A percentile compares a stretch with the other conserved stretches of the same genome.
Evolutionary conservation across 2,113 vertebrate species (phyloP).

Genomic region (Alosa alosa): DNA sequence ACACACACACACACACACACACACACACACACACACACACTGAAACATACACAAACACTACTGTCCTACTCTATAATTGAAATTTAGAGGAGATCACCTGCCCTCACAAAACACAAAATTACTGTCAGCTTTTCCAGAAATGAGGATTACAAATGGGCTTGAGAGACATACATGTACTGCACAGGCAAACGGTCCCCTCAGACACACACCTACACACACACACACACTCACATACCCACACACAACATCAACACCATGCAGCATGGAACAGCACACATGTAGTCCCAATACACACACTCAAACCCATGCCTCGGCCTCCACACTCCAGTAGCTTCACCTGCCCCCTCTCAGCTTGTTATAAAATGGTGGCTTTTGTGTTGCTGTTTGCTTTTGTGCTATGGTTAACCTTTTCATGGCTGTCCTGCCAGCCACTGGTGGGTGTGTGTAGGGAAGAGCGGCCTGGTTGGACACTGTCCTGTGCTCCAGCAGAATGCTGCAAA

Average conservation of each 20-base stretch:
- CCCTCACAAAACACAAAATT: neutral
- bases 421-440: neutral
- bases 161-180: neutral
- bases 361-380: conserved; percentile 1
- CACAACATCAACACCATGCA: neutral
- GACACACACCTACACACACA: neutral
- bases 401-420: neutral
- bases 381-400: neutral
- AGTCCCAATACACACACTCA: neutral
- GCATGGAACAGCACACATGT: neutral
- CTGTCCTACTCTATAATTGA: neutral
- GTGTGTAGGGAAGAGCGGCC: conserved; percentile 13
- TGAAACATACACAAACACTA: neutral
- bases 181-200: neutral
- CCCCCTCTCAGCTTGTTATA: neutral
- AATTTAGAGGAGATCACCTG: neutral
- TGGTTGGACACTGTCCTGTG: conserved; percentile 39
- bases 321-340: conserved; percentile 4
- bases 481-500: conserved; percentile 37
- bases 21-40: conserved; percentile 7
- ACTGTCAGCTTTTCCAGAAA: neutral
- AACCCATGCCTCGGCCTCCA: neutral
- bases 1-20: neutral
- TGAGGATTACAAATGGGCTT: neutral
- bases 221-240: neutral